phyloP scores from a whole-genome alignment of 2,113 vertebrate species.

The Oryzias curvinotus region DNA sequence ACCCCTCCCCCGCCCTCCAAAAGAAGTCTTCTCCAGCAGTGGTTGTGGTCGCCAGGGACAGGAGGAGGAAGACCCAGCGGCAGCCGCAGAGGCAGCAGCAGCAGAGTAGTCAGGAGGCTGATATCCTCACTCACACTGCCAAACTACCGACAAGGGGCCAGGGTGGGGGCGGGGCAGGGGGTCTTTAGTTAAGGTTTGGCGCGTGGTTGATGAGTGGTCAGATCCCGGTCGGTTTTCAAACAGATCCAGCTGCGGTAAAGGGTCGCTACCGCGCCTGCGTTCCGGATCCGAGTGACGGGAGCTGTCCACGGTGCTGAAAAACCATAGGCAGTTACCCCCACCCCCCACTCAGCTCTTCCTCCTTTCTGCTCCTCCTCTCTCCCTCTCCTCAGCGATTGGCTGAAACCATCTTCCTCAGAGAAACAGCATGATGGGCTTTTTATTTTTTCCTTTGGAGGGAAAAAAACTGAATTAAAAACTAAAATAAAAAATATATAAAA shows the following conservation, averaged over 20 bases:
- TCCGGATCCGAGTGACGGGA: slow-evolving; percentile 50
- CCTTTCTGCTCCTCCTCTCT: slow-evolving; percentile 26
- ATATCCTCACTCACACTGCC: slow-evolving; percentile 42
- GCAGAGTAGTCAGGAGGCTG: slow-evolving; percentile 50
- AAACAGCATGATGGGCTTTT: slow-evolving; percentile 18
- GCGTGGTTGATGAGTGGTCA: slow-evolving; percentile 6
- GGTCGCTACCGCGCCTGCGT: slow-evolving; percentile 49
- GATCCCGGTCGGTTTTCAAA: slow-evolving; percentile 3
- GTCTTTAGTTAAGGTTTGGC: not conserved
- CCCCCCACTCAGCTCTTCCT: not conserved
- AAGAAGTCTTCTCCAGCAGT: slow-evolving; percentile 36
- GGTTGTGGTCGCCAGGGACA: slow-evolving; percentile 28
- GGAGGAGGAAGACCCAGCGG: slow-evolving; percentile 34
- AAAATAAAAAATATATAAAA: not conserved
- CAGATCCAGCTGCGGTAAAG: slow-evolving; percentile 16
- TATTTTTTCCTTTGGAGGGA: not conserved
- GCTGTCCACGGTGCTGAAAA: slow-evolving; percentile 77
- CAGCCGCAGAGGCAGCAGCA: slow-evolving; percentile 52
- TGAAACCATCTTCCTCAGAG: slow-evolving; percentile 32
- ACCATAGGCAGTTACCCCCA: slow-evolving; percentile 7
- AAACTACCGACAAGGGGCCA: slow-evolving; percentile 4
- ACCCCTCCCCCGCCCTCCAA: not conserved
- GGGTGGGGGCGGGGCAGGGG: not conserved
- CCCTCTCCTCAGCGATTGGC: slow-evolving; percentile 53
- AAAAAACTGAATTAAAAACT: not conserved